Base-by-base conservation (phyloP, 2,888 invertebrate genomes). In the Coelinius sp. region DNA sequence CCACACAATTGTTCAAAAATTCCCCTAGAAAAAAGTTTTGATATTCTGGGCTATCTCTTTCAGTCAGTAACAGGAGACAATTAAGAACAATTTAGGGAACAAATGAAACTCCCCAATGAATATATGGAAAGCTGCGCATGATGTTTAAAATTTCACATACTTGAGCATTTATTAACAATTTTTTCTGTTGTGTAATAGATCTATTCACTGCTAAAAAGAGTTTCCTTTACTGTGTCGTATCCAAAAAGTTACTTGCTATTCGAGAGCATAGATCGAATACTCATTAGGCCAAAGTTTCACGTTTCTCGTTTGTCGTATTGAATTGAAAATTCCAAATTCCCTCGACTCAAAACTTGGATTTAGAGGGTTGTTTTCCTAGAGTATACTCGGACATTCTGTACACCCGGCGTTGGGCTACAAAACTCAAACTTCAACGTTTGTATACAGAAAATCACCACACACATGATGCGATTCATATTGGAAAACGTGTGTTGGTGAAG, bases 331-430 rank as follows among this genome's bases (percentile, higher is more conserved):
- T 22, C 24, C 14, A 59, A 53, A 52, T 67, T 46, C 49, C 24
- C 41, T 14, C 20, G 17, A 64, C 64, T 52, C 35, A 25, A 70
- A 70, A 70, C 56, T 63, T 70, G 44, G 22, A 56, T n/a, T 44
- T 46, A 12, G 27, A 20, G 35, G 49, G 17, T 49, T 66, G 27
- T 27, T 17, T 35, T 46, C 65, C 53, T 38, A 70, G 22, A 49
- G 59, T 44, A 68, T 69, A 62, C 68, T 71, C 75, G 80, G 86
- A 86, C 87, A 87, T 87, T 87, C 79, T 80, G 84, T 78, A 79
- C 86, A 87, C 83, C 87, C 86, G 87, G 87, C 77, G 85, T 85
- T 82, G 78, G 79, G 77, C 81, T 81, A 77, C 83, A 85, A 85
- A 63, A 63, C 63, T 86, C 85, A 77, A 86, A 86, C 82, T 86